A percentile compares a stretch with the other conserved stretches of the same genome.
phyloP scores from a whole-genome alignment of 2,113 vertebrate species.

The Turdus rufiventris region DNA sequence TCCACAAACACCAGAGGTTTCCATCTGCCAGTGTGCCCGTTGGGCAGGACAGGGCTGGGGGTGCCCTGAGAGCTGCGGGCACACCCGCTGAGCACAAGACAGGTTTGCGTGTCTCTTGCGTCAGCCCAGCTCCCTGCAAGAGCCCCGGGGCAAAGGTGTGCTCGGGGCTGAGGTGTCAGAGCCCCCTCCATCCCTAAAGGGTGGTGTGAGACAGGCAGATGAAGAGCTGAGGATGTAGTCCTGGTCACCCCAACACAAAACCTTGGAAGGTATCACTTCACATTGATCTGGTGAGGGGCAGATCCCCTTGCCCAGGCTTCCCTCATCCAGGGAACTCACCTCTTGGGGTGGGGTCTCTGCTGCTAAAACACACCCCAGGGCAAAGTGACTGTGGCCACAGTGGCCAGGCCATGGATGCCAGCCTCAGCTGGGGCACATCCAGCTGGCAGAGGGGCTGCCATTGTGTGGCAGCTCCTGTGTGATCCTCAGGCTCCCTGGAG shows the following conservation, averaged over 20 bases:
- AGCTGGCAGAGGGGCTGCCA: background rate
- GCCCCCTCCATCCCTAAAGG: background rate
- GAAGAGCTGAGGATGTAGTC: background rate
- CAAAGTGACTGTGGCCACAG: background rate
- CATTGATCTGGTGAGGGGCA: background rate
- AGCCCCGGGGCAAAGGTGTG: conserved; percentile 12
- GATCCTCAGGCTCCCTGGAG: background rate
- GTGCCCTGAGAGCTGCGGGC: background rate
- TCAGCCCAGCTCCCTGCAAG: background rate
- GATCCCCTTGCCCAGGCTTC: background rate
- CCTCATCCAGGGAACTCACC: background rate
- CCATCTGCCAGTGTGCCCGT: background rate
- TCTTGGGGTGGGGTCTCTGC: background rate
- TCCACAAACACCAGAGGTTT: background rate
- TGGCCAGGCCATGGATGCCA: background rate
- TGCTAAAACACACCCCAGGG: background rate
- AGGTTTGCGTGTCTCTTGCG: background rate
- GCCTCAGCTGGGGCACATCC: background rate
- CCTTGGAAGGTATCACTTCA: background rate
- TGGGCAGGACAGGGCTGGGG: accelerated
- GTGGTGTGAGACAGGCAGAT: background rate
- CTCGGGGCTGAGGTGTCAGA: background rate
- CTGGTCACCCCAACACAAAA: background rate
- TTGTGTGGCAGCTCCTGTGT: background rate
- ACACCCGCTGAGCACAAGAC: background rate